These are phyloP conservation scores for Periophthalmodon schlosseri DNA, from an alignment of 2,113 vertebrate species.

Conservation along the genomic window DNA sequence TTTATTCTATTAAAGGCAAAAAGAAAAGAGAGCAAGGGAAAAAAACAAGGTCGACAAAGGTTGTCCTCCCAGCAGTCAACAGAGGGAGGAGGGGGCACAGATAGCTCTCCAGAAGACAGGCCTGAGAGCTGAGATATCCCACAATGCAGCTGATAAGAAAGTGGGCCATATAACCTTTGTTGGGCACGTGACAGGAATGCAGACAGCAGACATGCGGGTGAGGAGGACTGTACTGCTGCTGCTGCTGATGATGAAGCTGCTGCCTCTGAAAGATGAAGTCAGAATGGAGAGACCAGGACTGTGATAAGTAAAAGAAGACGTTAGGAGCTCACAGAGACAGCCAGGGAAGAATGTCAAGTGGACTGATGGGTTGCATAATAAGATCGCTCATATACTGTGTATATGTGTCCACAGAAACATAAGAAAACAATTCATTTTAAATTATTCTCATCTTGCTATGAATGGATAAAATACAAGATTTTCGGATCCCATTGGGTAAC, in stretches of 20 bases:
- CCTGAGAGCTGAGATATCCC: constrained; percentile 77
- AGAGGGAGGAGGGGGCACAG: constrained; percentile 64
- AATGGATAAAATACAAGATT: no score
- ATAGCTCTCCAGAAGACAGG: constrained; percentile 71
- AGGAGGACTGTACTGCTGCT: constrained; percentile 55
- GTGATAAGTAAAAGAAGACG: constrained; percentile 77
- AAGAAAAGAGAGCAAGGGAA: constrained; percentile 51
- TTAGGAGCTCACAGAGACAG: constrained; percentile 53
- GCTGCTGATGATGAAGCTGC: constrained; percentile 37
- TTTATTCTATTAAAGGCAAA: constrained; percentile 68
- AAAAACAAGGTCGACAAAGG: constrained; percentile 73
- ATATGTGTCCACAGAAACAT: not conserved
- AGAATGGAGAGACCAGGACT: constrained; percentile 65
- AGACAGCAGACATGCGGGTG: constrained; percentile 68
- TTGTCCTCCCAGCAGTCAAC: constrained; percentile 72
- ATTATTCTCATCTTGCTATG: not conserved
- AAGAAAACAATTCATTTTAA: not conserved
- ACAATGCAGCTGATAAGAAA: constrained; percentile 86
- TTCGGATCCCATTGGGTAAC: no score
- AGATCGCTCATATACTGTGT: constrained; percentile 10
- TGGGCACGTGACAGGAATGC: constrained; percentile 82
- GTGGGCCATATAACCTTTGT: constrained; percentile 78
- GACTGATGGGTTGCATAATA: constrained; percentile 28
- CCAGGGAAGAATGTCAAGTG: constrained; percentile 36
- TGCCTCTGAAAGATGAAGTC: constrained; percentile 74